phyloP scores from a whole-genome alignment of 2,113 vertebrate genomes.

The Trogon surrucura region DNA sequence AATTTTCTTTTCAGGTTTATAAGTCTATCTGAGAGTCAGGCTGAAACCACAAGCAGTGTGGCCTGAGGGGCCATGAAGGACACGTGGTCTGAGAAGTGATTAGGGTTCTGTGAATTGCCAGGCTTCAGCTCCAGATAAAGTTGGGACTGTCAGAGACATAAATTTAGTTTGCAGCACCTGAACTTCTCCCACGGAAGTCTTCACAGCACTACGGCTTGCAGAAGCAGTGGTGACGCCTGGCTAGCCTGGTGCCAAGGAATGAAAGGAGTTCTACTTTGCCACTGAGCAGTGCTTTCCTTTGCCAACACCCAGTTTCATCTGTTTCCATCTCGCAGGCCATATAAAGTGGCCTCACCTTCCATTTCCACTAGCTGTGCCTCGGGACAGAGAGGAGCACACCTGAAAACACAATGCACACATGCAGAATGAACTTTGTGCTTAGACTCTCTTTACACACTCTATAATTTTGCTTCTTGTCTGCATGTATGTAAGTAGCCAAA shows the following conservation, averaged over 20 bases:
- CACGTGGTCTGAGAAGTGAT: not conserved
- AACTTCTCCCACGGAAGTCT: not conserved
- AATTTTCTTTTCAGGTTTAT: not conserved
- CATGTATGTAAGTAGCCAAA: not conserved
- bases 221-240: not conserved
- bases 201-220: not conserved
- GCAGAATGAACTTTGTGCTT: not conserved
- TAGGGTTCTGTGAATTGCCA: not conserved
- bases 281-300: not conserved
- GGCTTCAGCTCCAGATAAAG: not conserved
- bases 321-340: not conserved
- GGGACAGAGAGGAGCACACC: not conserved
- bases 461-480: not conserved
- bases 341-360: not conserved
- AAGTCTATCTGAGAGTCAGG: not conserved
- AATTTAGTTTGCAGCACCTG: not conserved
- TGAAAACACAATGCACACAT: fast-evolving
- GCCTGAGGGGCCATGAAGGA: not conserved
- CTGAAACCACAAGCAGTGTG: not conserved
- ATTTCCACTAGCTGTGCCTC: not conserved
- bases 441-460: not conserved
- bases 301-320: not conserved
- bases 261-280: not conserved
- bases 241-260: not conserved
- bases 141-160: not conserved